Conservation (phyloP, 2,797 vertebrate genomes). For the Spinus olivaceus region DNA sequence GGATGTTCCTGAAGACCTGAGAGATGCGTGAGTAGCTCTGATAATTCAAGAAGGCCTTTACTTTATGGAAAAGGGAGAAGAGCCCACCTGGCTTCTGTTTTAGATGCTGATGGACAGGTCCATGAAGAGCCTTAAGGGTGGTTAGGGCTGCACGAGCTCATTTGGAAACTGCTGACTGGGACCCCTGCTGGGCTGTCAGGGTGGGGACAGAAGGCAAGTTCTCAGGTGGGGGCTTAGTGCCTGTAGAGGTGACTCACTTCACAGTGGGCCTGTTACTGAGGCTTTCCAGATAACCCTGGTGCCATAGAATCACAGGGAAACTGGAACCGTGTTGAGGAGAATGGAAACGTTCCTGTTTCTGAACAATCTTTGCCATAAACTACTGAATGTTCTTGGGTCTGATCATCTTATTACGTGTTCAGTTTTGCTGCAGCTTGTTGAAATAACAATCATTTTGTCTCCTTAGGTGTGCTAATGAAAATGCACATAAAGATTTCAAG, state of each 20-base stretch:
- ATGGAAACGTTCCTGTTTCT: neutral
- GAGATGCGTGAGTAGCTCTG: conserved; percentile 87
- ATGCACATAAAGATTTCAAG: conserved; percentile 97
- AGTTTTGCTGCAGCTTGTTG: neutral
- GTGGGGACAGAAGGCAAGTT: neutral
- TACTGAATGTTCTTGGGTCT: neutral
- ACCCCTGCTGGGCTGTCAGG: neutral
- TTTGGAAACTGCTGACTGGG: neutral
- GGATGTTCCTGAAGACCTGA: conserved; percentile 93
- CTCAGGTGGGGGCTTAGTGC: neutral
- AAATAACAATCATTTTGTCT: conserved; percentile 22
- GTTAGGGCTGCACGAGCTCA: neutral
- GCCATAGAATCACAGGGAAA: neutral
- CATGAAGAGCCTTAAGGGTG: neutral
- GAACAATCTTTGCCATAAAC: neutral
- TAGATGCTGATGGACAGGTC: too few relatives aligned
- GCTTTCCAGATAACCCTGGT: neutral
- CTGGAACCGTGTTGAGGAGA: neutral
- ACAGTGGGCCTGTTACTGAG: neutral
- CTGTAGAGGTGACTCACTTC: neutral
- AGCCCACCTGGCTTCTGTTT: neutral
- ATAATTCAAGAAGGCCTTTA: neutral
- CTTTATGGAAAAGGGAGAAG: neutral
- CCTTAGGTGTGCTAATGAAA: conserved; percentile 90
- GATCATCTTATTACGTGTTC: neutral